Base-by-base conservation (phyloP, 2,797 vertebrate genomes). In the Falco concolor region DNA sequence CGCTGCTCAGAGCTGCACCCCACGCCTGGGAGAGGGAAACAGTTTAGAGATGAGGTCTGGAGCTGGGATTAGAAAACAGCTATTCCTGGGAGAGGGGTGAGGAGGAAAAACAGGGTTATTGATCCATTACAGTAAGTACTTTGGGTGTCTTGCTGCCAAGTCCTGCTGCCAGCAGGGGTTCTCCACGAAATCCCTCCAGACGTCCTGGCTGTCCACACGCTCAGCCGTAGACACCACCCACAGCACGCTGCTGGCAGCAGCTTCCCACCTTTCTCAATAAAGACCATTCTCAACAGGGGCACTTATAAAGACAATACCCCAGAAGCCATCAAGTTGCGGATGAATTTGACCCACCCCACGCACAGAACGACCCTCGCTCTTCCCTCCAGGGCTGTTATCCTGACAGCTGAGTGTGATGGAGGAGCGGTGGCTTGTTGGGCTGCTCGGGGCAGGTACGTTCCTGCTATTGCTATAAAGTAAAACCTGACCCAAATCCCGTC, bases 401-500 rank as follows among this genome's bases (percentile, higher is more conserved):
- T 53, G 47, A 22, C 28, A 9, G 23, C 14, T 12, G 12, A 1
- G 1, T 4, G n/a, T 19, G 64, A 54, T 30, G 64, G 83, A 69
- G n/a, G n/a, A 45, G 19, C 1, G 0, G 16, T 11, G 56, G 47
- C 34, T 21, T 19, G 49, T 47, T 0, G 2, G 49, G 60, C 70
- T 65, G 82, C 44, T 49, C 2, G 1, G 34, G 52, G 52, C 20
- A 34, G 20, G 70, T 20, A 42, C 1, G 2, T 16, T 28, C 28
- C 19, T 42, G 32, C 67, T 30, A 45, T 6, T 60, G 22, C 28
- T 34, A 47, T n/a, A 22, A 49, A 59, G 64, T 9, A 59, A 44
- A 61, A 44, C 56, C 38, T 2, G 3, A 25, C 13, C 8, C 0
- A 0, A 70, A 25, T 10, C 9, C 1, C 34, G 53, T 8, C 5